A percentile compares a stretch with the other conserved stretches of the same genome.
These are phyloP conservation scores for Apis florea DNA, from an alignment of 1,140 invertebrate genomes.

Conservation along the genomic window DNA sequence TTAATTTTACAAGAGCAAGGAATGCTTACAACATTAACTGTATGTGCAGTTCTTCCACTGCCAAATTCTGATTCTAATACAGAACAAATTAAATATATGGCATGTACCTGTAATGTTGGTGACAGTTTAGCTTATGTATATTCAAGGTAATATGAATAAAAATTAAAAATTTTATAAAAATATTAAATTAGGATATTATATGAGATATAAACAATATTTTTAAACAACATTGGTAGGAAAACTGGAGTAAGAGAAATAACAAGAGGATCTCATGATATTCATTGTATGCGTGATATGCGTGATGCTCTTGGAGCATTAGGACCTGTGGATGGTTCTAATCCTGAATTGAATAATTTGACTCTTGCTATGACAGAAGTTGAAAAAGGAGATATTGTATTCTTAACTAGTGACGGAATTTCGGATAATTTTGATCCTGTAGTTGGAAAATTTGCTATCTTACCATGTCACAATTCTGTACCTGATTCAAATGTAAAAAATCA, in stretches of 20 bases:
- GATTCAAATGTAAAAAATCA: constrained; percentile 59
- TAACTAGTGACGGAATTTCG: constrained; percentile 95
- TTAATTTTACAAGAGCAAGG: constrained; percentile 93
- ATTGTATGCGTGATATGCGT: constrained; percentile 93
- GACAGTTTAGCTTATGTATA: constrained; percentile 95
- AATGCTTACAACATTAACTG: constrained; percentile 92
- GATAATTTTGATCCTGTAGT: constrained; percentile 98
- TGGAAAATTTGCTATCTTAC: constrained; percentile 91
- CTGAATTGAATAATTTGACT: constrained; percentile 94
- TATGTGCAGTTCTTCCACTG: constrained; percentile 88
- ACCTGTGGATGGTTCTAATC: constrained; percentile 93
- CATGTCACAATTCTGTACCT: constrained; percentile 66
- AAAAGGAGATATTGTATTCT: constrained; percentile 91
- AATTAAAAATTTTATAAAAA: not conserved
- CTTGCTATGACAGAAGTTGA: constrained; percentile 93
- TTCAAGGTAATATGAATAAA: constrained; percentile 80
- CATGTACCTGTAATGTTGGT: constrained; percentile 95
- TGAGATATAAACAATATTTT: not conserved
- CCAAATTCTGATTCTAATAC: constrained; percentile 71
- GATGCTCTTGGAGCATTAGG: constrained; percentile 95
- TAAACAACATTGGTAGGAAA: constrained; percentile 61
- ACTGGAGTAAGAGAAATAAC: constrained; percentile 76
- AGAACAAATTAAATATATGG: constrained; percentile 84
- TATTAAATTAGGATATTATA: not conserved
- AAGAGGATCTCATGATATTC: constrained; percentile 93